Evolutionary conservation across 2,113 vertebrate genomes (phyloP).

Genomic region (Sigmodon hispidus): DNA sequence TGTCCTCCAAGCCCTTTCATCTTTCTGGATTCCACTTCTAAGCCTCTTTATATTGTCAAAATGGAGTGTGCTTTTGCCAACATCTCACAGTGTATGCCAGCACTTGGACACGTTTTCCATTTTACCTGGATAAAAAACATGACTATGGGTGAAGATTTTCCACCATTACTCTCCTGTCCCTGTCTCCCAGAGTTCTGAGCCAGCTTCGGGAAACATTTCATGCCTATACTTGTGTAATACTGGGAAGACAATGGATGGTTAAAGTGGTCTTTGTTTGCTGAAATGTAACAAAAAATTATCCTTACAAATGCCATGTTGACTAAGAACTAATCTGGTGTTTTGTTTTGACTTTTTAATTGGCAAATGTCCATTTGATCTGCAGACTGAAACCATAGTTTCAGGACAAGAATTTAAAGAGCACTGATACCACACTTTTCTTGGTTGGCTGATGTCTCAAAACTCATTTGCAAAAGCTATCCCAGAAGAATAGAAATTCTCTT

Average conservation of each 20-base stretch:
- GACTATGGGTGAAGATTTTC: neutral
- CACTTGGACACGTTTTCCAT: slow-evolving; percentile 44
- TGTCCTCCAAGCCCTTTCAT: slow-evolving; percentile 68
- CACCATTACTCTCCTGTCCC: neutral
- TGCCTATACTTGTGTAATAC: slow-evolving; percentile 23
- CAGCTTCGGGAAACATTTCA: neutral
- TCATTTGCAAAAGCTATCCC: slow-evolving; percentile 26
- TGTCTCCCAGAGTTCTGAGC: neutral
- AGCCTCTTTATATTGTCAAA: slow-evolving; percentile 47
- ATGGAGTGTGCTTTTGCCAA: slow-evolving; percentile 28
- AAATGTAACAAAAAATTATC: slow-evolving; percentile 8
- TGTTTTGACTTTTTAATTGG: neutral
- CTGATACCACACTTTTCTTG: neutral
- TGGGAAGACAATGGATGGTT: neutral
- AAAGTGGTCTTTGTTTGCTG: neutral
- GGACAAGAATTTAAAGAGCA: slow-evolving; percentile 55
- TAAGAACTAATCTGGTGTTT: neutral
- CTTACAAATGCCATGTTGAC: neutral
- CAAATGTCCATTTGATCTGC: neutral
- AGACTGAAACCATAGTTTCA: slow-evolving; percentile 47
- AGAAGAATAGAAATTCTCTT: slow-evolving; percentile 49
- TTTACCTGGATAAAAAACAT: slow-evolving; percentile 46
- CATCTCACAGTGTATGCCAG: neutral
- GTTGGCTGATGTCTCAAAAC: slow-evolving; percentile 50
- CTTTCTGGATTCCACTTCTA: slow-evolving; percentile 65